Evolutionary conservation across 2,888 invertebrate genomes (phyloP), one percentile per base, ranked within the genome.

Genomic region (Drosophila aldrichi): DNA sequence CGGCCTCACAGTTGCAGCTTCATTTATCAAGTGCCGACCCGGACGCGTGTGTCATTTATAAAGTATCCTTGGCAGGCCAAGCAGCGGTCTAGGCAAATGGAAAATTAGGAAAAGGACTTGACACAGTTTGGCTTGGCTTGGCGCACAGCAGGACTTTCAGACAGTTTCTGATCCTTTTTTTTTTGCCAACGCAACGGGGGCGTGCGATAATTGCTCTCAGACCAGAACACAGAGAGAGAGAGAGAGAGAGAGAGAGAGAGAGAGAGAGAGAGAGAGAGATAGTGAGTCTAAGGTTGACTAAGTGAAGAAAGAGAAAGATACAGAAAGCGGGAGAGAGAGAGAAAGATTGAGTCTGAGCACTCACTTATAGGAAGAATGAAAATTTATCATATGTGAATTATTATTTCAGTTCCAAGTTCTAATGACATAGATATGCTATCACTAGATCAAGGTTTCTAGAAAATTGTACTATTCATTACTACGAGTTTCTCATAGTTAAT

Each of bases 41-140:
- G 70, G 38, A 57, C 64, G 76, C 74, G 74, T 70, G 83, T 54
- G 71, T 84, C 84, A 90, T 90, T 90, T 84, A 80, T 85, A 82
- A 88, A 40, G 40, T 40, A 57, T 78, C 68, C 74, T 69, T 74
- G 64, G 62, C 54, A 70, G 63, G 60, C 49, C 46, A 44, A 32
- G 40, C n/a, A 40, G 4, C 8, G 29, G 29, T 8, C 36, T 14
- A 2, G 36, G 14, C 36, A 41, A 38, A 36, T 4, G 29, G 14
- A 44, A 34, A 62, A 56, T 20, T 34, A 7, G 38, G 34, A 80
- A 88, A 77, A 63, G 67, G 58, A 68, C 75, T 82, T 81, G 88
- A 78, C 76, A 85, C 63, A 67, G 67, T 72, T 71, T 40, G 54
- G 22, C 25, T 36, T 25, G 54, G 46, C n/a, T 36, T 25, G 65